Evolutionary conservation across 2,113 vertebrate species (phyloP).

Genomic region (Phasianus colchicus): DNA sequence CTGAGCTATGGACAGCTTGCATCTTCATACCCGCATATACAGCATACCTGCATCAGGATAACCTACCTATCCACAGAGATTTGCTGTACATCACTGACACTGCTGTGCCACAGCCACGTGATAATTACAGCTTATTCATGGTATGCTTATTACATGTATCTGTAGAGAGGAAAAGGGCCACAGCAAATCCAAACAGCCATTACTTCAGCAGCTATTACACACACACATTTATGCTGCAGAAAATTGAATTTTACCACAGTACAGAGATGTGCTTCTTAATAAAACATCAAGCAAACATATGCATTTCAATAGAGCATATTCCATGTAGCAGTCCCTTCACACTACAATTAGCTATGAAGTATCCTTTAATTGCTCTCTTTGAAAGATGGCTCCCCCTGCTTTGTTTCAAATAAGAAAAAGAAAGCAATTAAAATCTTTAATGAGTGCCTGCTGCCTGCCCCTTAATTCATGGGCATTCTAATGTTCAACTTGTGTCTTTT

Average conservation of each 20-base stretch:
- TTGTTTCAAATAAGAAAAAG: slow-evolving; percentile 45
- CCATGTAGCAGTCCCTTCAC: slow-evolving; percentile 14
- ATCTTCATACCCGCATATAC: neutral
- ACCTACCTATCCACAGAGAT: neutral
- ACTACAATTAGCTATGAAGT: slow-evolving; percentile 51
- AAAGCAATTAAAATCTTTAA: slow-evolving; percentile 66
- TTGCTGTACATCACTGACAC: neutral
- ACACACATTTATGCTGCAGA: neutral
- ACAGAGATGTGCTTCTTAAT: slow-evolving; percentile 52
- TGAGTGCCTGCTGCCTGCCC: slow-evolving; percentile 21
- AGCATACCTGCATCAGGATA: neutral
- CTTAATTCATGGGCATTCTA: slow-evolving; percentile 39
- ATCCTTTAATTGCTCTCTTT: slow-evolving; percentile 53
- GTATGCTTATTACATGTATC: neutral
- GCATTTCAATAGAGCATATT: slow-evolving; percentile 28
- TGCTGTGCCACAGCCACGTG: neutral
- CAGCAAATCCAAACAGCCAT: slow-evolving; percentile 39
- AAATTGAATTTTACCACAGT: slow-evolving; percentile 45
- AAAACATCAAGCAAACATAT: slow-evolving; percentile 13
- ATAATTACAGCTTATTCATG: neutral
- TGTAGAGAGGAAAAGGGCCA: neutral
- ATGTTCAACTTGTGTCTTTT: slow-evolving; percentile 40
- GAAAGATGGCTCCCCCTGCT: slow-evolving; percentile 15
- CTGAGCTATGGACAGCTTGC: neutral
- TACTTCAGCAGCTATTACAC: neutral